phyloP scores from a whole-genome alignment of 2,113 vertebrate species.

The rabbit (Oryctolagus cuniculus) region mOryCun1.1 NC_091434.1:77554001-77554500 shows the following conservation, averaged over 20 bases:
- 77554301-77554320: background rate
- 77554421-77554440: background rate
- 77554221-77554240: background rate
- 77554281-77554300: background rate
- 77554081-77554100: background rate
- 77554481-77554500: background rate
- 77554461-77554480: background rate
- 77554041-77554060: background rate
- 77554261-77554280: background rate
- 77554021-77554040: background rate
- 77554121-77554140: background rate
- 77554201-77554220: background rate
- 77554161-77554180: background rate
- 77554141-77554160: background rate
- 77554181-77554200: background rate
- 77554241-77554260: background rate
- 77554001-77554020: background rate
- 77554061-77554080: background rate
- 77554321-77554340: background rate
- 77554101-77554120: no score
- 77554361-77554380: background rate
- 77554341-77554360: background rate
- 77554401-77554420: background rate
- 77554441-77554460: background rate
- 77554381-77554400: background rate